These are phyloP conservation scores for Mylabris phalerata DNA, from an alignment of 1,140 invertebrate species.

Conservation along the genomic window DNA sequence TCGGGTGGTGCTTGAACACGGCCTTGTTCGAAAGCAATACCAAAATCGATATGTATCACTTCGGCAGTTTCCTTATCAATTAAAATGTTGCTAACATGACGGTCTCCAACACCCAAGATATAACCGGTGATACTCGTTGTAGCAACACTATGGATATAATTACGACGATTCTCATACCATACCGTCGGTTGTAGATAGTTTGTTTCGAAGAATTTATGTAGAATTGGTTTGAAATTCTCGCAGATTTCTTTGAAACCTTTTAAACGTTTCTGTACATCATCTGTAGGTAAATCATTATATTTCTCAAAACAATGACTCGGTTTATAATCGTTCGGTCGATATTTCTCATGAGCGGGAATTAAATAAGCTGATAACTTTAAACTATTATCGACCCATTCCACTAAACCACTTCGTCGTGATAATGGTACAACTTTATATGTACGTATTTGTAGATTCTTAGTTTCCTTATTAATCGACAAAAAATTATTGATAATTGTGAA, in stretches of 20 bases:
- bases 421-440: slow-evolving; percentile 86
- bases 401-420: slow-evolving; percentile 76
- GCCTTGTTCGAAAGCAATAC: too few species aligned
- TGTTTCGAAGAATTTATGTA: slow-evolving; percentile 88
- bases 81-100: too few species aligned
- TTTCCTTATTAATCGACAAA: slow-evolving; percentile 64
- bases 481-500: slow-evolving; percentile 74
- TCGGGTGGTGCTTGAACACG: too few species aligned
- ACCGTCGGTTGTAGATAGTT: slow-evolving; percentile 73
- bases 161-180: too few species aligned
- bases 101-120: too few species aligned
- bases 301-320: slow-evolving; percentile 48
- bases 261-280: slow-evolving; percentile 32
- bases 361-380: slow-evolving; percentile 68
- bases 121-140: too few species aligned
- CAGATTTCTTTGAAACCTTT: slow-evolving; percentile 64
- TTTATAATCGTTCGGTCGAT: slow-evolving; percentile 63
- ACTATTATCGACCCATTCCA: slow-evolving; percentile 92
- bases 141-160: too few species aligned
- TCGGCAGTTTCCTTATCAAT: too few species aligned
- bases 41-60: too few species aligned
- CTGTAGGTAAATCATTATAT: slow-evolving; percentile 32
- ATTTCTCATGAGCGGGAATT: slow-evolving; percentile 67
- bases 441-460: slow-evolving; percentile 66
- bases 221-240: slow-evolving; percentile 72